Evolutionary conservation across 1,140 invertebrate genomes (phyloP).

Genomic region (Ceratosolen fusciceps): DNA sequence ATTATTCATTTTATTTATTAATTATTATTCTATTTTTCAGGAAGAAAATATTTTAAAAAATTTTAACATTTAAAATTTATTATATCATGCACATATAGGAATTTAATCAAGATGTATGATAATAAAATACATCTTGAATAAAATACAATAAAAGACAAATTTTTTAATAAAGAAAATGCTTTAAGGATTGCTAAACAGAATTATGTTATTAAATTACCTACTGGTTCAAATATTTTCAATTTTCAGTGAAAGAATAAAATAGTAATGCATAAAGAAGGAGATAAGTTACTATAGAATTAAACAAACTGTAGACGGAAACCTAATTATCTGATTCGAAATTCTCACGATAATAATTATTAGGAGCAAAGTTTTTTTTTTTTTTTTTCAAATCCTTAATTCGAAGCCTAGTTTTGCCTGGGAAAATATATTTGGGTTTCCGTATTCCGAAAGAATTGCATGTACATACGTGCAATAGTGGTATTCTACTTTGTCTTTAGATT

Average conservation of each 20-base stretch:
- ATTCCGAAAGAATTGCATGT: neutral
- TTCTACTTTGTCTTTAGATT: neutral
- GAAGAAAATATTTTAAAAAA: no score
- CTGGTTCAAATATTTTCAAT: neutral
- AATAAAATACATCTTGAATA: neutral
- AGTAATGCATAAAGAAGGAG: neutral
- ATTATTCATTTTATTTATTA: no score
- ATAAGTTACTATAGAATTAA: conserved; percentile 1
- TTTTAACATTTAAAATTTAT: no score
- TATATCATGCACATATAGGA: no score
- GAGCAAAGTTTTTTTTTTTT: conserved; percentile 49
- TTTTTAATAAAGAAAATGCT: no score
- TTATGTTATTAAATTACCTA: neutral
- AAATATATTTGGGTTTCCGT: conserved; percentile 16
- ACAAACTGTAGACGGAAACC: conserved; percentile 59
- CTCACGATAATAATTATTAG: conserved; percentile 70
- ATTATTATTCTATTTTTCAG: no score
- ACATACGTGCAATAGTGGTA: neutral
- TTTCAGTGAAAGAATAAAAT: neutral
- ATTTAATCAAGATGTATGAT: no score
- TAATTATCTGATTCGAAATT: conserved; percentile 64
- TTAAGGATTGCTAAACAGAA: no score
- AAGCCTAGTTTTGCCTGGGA: conserved; percentile 52
- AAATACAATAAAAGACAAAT: no score
- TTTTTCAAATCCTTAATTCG: conserved; percentile 53